Conservation (phyloP, 2,797 vertebrate species). For the Sebastes iracundus region DNA sequence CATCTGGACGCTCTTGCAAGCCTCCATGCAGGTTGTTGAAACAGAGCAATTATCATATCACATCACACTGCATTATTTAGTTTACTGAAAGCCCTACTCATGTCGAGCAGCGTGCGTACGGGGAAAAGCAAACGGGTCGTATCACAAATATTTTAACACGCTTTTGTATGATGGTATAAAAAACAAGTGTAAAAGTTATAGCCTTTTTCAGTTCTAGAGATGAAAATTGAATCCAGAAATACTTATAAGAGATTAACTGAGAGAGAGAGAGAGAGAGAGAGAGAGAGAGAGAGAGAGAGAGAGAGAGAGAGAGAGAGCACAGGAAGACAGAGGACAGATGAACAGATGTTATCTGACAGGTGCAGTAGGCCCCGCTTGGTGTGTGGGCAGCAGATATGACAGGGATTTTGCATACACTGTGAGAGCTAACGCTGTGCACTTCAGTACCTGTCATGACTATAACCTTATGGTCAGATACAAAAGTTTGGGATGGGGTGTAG, state of each 20-base stretch:
- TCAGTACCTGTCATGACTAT: conserved; percentile 65
- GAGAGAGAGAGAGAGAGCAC: not conserved
- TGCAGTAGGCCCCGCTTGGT: conserved; percentile 65
- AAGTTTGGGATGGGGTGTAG: conserved; percentile 41
- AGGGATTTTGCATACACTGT: conserved; percentile 67
- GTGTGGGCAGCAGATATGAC: conserved; percentile 72
- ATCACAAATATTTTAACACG: conserved; percentile 8
- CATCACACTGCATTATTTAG: conserved; percentile 59
- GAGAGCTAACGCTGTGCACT: conserved; percentile 56
- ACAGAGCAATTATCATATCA: conserved; percentile 58
- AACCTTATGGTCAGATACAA: conserved; percentile 65
- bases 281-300: conserved; percentile 12
- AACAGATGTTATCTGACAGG: conserved; percentile 79
- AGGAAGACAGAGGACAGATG: conserved; percentile 55
- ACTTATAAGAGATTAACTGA: not conserved
- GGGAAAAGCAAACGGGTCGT: conserved; percentile 16
- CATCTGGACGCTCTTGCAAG: conserved; percentile 19
- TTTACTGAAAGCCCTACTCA: conserved; percentile 37
- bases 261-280: conserved; percentile 1
- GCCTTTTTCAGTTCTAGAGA: not conserved
- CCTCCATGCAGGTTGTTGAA: conserved; percentile 42
- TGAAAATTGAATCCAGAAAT: not conserved
- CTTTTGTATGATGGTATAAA: not conserved
- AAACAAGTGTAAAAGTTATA: not conserved
- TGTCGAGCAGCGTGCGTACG: conserved; percentile 5